Conservation (phyloP, 1,140 invertebrate species). For the Sitophilus oryzae region DNA sequence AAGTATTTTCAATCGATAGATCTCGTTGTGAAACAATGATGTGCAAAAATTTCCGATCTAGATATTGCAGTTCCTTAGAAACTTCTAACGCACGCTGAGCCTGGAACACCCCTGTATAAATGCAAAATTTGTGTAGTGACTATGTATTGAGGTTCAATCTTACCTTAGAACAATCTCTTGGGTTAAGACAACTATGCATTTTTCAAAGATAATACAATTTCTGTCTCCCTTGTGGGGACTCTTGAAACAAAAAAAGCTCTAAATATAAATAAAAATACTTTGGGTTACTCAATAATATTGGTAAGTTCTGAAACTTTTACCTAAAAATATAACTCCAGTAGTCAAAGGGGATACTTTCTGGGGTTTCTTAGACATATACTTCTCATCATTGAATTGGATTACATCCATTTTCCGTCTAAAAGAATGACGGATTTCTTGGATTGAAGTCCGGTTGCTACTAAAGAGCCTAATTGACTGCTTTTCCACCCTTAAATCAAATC, state of each 20-base stretch:
- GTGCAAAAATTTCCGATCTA: too few relatives aligned
- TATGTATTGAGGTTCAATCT: too few relatives aligned
- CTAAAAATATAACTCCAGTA: constrained; percentile 51
- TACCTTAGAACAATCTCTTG: constrained; percentile 49
- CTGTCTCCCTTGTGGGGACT: constrained; percentile 58
- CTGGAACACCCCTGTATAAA: too few relatives aligned
- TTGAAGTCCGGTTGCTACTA: constrained; percentile 46
- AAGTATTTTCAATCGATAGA: too few relatives aligned
- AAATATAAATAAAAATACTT: constrained; percentile 5
- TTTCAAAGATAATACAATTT: constrained; percentile 56
- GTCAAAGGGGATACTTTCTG: constrained; percentile 44
- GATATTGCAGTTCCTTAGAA: too few relatives aligned
- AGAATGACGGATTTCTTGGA: constrained; percentile 45
- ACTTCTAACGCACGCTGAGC: too few relatives aligned
- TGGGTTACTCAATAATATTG: too few relatives aligned
- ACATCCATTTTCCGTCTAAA: constrained; percentile 55
- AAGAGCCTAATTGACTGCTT: constrained; percentile 54
- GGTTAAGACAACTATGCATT: constrained; percentile 55
- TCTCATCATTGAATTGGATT: constrained; percentile 50
- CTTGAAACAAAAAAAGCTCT: constrained; percentile 64
- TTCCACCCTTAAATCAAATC: constrained; percentile 52
- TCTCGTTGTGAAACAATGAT: too few relatives aligned
- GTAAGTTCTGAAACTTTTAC: too few relatives aligned
- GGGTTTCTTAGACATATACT: constrained; percentile 52
- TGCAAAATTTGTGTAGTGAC: too few relatives aligned